These are phyloP conservation scores for Crypturellus undulatus DNA, from an alignment of 2,113 vertebrate species.

Conservation along the genomic window DNA sequence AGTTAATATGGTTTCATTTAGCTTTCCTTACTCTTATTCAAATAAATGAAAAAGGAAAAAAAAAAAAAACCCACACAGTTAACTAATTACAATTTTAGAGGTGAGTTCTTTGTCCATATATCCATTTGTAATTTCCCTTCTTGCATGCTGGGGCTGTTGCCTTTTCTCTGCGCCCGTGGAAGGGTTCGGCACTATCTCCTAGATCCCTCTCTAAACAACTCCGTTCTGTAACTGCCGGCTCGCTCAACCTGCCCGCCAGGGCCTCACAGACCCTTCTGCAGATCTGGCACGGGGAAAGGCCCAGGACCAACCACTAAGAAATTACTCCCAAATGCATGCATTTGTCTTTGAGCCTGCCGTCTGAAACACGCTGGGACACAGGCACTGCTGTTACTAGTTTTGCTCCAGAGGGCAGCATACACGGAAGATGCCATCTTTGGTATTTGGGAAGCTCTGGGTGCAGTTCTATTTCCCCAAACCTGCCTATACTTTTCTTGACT, in stretches of 20 bases:
- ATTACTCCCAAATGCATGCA: neutral
- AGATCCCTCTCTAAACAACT: too few species aligned
- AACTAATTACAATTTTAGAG: neutral
- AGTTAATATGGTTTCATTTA: neutral
- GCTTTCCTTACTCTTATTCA: neutral
- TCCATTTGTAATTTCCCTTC: too few species aligned
- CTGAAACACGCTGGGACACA: neutral
- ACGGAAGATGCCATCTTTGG: too few species aligned
- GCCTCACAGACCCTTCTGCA: neutral
- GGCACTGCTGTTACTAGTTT: fast-evolving
- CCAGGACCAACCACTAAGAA: too few species aligned
- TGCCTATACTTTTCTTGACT: neutral
- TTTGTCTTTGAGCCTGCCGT: neutral
- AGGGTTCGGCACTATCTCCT: neutral
- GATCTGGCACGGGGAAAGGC: too few species aligned
- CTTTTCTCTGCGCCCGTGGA: fast-evolving
- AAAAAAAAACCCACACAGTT: too few species aligned
- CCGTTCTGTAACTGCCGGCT: neutral
- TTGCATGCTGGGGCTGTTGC: too few species aligned
- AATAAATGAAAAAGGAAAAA: neutral
- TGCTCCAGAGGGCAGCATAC: too few species aligned
- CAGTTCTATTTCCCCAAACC: neutral
- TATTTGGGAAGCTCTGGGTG: neutral
- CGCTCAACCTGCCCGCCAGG: too few species aligned
- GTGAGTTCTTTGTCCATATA: too few species aligned